Base-by-base conservation (phyloP, 2,888 invertebrate genomes). In the Onthophagus sagittarius region DNA sequence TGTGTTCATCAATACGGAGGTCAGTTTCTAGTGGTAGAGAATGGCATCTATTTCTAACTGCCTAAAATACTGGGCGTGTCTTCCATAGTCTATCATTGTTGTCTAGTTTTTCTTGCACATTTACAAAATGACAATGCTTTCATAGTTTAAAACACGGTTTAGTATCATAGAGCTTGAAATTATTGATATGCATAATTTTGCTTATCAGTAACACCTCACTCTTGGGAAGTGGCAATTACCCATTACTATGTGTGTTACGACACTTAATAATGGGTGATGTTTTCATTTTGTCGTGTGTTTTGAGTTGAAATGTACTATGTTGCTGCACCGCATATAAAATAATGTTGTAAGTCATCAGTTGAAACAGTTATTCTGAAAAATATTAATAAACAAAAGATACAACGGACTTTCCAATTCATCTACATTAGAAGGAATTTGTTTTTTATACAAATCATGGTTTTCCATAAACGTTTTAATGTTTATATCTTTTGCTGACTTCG, bases 11-110 rank as follows among this genome's bases (percentile, higher is more conserved):
- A 2, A 71, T 65, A 23, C 64, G 23, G 0, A 71, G 23, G 5
- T 71, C n/a, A 1, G 23, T 15, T 33, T 71, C 63, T 3, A 64
- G 2, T 7, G 23, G 63, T 5, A 71, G 13, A 2, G 7, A 14
- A 7, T 15, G 15, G 7, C 32, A 63, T 13, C 63, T 15, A 5
- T 11, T 31, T 14, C 71, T 63, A 11, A 71, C 14, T 14, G 32
- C 15, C 63, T 77, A 74, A 70, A 73, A 72, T 15, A 80, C 39
- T 63, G 79, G 80, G 63, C 77, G 73, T 5, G 81, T 77, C 73
- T 79, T 81, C 64, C 64, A 79, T 1, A 80, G 74, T 62, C 72
- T 72, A 64, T 79, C 78, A 72, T 72, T 73, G 14, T 33, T 64
- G 62, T 14, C 14, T 32, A 71, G 75, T 23, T 72, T 69, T 39